Base-by-base conservation (phyloP, 2,113 vertebrate species). In the Ameiurus melas region DNA sequence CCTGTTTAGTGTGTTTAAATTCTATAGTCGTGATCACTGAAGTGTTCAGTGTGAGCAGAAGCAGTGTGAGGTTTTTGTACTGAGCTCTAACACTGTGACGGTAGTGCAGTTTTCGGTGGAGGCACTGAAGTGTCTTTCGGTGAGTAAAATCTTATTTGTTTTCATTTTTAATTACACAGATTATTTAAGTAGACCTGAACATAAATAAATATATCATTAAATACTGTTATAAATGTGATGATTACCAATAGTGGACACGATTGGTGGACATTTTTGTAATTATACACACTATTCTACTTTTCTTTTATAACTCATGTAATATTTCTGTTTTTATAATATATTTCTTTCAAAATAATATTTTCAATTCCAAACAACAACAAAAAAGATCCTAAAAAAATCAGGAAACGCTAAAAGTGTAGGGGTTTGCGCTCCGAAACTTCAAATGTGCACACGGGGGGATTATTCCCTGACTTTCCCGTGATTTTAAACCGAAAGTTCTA, bases 41-140 rank as follows among this genome's bases (percentile, higher is more conserved):
- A 68, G 85, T 53, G 60, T 86, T 86, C 17, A 86, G 85, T 64
- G 10, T 51, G 57, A 58, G 25, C 33, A 77, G 71, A 19, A 86
- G n/a, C 85, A 86, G 53, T 85, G 70, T 51, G 60, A 86, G 85
- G 75, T 86, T 70, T 86, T 86, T 86, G 77, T 86, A 86, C n/a
- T 86, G n/a, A 57, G 60, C 39, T 70, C 20, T 64, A 79, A 78
- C 58, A 86, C 73, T 53, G 75, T 68, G 77, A n/a, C 8, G 20
- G 12, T 30, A 19, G 0, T 17, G 4, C 12, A 39, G 19, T 70
- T 36, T 81, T 81, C 2, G 85, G 75, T 36, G 75, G 47, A 81
- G 85, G 85, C 60, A 86, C 77, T 68, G 77, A 86, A 80, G 53
- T 86, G 10, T 47, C 71, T 19, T 9, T 68, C 36, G 77, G 77